A percentile compares a stretch with the other conserved stretches of the same genome.
Evolutionary conservation across 2,113 vertebrate genomes (phyloP).

Genomic region (Theristicus caerulescens): DNA sequence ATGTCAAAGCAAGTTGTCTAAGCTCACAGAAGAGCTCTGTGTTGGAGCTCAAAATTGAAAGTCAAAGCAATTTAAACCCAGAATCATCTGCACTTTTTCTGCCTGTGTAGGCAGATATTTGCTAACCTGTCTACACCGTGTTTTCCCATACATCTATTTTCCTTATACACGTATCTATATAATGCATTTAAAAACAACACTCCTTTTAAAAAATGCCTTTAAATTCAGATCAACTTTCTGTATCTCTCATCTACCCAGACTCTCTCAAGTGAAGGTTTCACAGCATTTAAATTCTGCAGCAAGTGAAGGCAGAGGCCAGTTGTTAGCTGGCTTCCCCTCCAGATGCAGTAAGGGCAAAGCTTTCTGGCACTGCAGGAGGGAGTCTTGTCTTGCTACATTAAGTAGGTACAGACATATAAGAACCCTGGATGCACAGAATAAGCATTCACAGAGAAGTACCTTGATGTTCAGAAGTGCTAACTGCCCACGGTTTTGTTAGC

Average conservation of each 20-base stretch:
- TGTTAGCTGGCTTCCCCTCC: background rate
- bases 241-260: background rate
- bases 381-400: background rate
- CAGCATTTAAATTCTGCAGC: background rate
- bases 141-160: background rate
- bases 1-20: fast-evolving
- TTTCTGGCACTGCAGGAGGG: background rate
- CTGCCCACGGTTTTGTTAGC: background rate
- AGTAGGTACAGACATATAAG: background rate
- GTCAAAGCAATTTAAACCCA: background rate
- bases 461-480: background rate
- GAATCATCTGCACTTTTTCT: background rate
- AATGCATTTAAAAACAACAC: background rate
- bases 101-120: background rate
- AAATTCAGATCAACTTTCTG: background rate
- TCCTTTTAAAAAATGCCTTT: background rate
- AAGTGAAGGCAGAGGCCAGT: background rate
- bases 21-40: background rate
- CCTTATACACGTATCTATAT: background rate
- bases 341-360: background rate
- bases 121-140: background rate
- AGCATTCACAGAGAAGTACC: background rate
- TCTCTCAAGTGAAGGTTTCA: background rate
- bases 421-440: background rate
- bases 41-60: background rate